phyloP scores from a whole-genome alignment of 1,140 invertebrate species.

The Portunus trituberculatus region DNA sequence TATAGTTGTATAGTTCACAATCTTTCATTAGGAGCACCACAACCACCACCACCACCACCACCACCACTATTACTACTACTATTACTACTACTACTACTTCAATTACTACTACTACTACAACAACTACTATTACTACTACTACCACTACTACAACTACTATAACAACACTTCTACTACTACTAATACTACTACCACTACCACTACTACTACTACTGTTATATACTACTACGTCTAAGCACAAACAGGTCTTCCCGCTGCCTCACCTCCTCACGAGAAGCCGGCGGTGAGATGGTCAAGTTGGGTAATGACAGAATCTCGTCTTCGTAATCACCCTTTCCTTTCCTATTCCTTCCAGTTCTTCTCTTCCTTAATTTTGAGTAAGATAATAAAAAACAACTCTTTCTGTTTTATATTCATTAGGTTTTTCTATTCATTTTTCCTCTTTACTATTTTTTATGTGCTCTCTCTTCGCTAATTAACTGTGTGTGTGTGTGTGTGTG shows the following conservation, averaged over 20 bases:
- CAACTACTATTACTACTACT: background rate
- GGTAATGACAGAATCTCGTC: too few species aligned
- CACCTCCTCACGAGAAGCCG: too few species aligned
- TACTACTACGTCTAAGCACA: background rate
- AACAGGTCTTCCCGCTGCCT: too few species aligned
- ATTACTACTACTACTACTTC: slow-evolving; percentile 10
- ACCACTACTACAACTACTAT: background rate
- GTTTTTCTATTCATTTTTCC: background rate
- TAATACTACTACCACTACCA: background rate
- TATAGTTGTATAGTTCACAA: too few species aligned
- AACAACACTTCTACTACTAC: background rate
- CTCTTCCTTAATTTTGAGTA: too few species aligned
- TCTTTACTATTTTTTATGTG: background rate
- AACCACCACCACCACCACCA: background rate
- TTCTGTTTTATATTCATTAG: background rate
- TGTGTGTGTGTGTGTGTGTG: slow-evolving; percentile 29
- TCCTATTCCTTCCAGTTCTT: background rate
- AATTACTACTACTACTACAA: background rate
- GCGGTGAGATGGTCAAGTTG: too few species aligned
- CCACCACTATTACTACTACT: slow-evolving; percentile 1
- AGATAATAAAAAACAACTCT: background rate
- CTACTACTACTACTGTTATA: background rate
- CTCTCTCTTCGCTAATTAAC: background rate
- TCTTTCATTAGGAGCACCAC: background rate
- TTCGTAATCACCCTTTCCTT: too few species aligned